Evolutionary conservation across 2,113 vertebrate species (phyloP).

Genomic region (Crotalus horridus): DNA sequence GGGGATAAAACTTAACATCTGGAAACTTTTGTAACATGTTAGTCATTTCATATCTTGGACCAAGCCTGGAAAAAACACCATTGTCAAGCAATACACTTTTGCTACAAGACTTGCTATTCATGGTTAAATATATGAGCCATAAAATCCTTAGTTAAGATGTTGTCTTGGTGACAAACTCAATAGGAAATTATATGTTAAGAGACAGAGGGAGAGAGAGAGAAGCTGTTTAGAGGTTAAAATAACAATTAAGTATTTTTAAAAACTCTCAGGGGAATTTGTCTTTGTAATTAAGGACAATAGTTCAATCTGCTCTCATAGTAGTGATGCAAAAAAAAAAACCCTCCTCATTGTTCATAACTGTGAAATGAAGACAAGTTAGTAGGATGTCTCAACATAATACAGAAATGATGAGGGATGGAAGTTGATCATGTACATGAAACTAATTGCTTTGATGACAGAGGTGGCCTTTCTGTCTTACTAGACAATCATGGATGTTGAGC

Average conservation of each 20-base stretch:
- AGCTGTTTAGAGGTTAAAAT: neutral
- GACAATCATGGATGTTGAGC: neutral
- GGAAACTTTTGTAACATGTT: neutral
- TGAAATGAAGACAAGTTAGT: neutral
- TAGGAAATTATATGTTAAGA: neutral
- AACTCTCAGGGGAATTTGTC: neutral
- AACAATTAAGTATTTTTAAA: neutral
- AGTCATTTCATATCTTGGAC: neutral
- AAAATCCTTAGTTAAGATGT: neutral
- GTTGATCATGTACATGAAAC: neutral
- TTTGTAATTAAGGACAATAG: neutral
- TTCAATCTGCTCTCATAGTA: neutral
- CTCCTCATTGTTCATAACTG: neutral
- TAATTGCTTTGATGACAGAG: neutral
- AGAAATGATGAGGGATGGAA: neutral
- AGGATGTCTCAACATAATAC: neutral
- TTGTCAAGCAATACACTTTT: neutral
- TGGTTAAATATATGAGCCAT: neutral
- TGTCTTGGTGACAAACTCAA: neutral
- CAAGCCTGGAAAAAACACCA: neutral
- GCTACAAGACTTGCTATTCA: neutral
- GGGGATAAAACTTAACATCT: neutral
- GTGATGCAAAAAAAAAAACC: neutral
- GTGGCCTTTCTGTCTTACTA: neutral
- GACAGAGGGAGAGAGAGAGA: neutral